Evolutionary conservation across 2,888 invertebrate species (phyloP), one percentile per base, ranked within the genome.

Genomic region (Chrysotoxum bicinctum): DNA sequence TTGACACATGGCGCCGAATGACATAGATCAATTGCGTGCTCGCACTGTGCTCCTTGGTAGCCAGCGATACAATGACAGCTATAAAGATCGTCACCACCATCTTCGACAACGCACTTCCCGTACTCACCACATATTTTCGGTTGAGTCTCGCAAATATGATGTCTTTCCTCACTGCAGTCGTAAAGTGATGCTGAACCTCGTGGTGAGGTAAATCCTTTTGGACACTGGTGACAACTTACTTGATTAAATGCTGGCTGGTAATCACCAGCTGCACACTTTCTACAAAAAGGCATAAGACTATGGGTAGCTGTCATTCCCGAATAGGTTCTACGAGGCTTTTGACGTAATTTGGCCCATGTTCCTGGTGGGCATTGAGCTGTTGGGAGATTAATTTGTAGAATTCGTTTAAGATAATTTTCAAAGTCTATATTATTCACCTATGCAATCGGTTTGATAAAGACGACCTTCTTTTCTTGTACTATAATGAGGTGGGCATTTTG

Each of bases 221-320:
- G 94, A 90, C 95, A 95, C 7, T 92, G 89, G 5, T 93, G 88
- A 88, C 95, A 95, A 3, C 91, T 90, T 1, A 92, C 90, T 88
- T 94, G 93, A 5, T 95, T 95, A 88, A 93, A 93, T 14, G 91
- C 87, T 1, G 93, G 91, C 89, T 95, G 95, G 89, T 94, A 95
- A 68, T 92, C 93, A 1, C 95, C 95, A 54, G 92, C 88, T 7
- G 93, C 93, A 89, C 95, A 95, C 2, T 93, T 92, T 79, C 92
- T 92, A 88, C 94, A 93, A 79, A 91, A 93, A 1, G 94, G 94
- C 87, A 91, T 91, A 30, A 94, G 89, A 4, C 94, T 94, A 3
- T 93, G 92, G 1, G 62, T 45, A 32, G 78, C 45, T n/a, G 78
- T 70, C 0, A 87, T 32, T 12, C 84, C 87, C 0, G 87, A 48